A percentile compares a stretch with the other conserved stretches of the same genome.
phyloP scores from a whole-genome alignment of 2,113 vertebrate genomes.

The Conger conger region DNA sequence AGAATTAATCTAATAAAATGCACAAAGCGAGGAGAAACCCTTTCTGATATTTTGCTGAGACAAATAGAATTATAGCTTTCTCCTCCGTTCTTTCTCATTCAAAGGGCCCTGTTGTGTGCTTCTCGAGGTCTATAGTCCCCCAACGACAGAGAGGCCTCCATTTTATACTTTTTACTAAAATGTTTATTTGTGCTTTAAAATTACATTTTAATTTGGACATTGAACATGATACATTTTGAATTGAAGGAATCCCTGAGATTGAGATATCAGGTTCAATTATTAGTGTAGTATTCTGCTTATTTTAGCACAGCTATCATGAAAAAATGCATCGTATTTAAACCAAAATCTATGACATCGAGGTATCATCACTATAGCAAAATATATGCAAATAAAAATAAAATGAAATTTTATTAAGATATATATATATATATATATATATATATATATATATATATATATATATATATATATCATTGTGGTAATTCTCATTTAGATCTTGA shows the following conservation, averaged over 20 bases:
- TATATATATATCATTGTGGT: too few species aligned
- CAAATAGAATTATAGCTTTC: constrained; percentile 95
- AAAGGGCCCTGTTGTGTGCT: constrained; percentile 73
- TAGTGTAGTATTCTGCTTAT: too few species aligned
- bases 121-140: constrained; percentile 69
- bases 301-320: neutral
- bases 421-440: too few species aligned
- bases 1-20: constrained; percentile 96
- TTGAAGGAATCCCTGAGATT: neutral
- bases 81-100: constrained; percentile 74
- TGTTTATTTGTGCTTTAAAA: constrained; percentile 66
- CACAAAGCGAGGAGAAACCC: constrained; percentile 92
- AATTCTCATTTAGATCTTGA: neutral
- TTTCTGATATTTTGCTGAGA: constrained; percentile 92
- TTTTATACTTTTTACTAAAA: constrained; percentile 70
- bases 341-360: too few species aligned
- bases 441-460: too few species aligned
- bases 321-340: neutral
- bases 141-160: constrained; percentile 67
- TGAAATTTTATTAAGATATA: too few species aligned
- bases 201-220: constrained; percentile 46
- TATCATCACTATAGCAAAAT: constrained; percentile 30
- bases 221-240: constrained; percentile 17
- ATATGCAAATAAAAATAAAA: too few species aligned
- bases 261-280: neutral